Conservation (phyloP, 1,140 invertebrate genomes). For the Bradysia coprophila region DNA sequence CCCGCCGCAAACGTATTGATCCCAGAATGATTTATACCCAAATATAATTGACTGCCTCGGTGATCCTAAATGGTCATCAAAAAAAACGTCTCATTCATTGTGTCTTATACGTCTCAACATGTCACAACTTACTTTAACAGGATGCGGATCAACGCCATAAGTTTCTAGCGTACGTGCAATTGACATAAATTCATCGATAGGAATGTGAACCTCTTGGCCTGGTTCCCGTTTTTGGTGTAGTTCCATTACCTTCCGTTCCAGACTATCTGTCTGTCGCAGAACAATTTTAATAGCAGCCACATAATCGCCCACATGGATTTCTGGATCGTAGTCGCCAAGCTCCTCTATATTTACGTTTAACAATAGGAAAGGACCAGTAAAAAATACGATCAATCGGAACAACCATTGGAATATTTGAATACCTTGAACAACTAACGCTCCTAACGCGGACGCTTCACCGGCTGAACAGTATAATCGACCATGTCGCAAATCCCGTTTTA, state of each 20-base stretch:
- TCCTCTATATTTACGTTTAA: constrained; percentile 54
- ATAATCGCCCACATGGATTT: constrained; percentile 77
- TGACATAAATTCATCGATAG: constrained; percentile 19
- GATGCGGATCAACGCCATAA: constrained; percentile 94
- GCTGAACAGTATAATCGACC: constrained; percentile 82
- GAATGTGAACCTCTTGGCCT: constrained; percentile 13
- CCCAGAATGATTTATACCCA: constrained; percentile 88
- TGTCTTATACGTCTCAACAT: constrained; percentile 88
- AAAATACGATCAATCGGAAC: background rate
- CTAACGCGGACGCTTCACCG: constrained; percentile 73
- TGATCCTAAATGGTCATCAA: constrained; percentile 48
- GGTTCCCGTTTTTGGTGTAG: constrained; percentile 54
- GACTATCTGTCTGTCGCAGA: constrained; percentile 73
- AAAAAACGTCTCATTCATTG: constrained; percentile 57
- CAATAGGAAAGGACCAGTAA: constrained; percentile 8
- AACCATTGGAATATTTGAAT: constrained; percentile 6
- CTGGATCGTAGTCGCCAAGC: constrained; percentile 83
- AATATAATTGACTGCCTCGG: constrained; percentile 71
- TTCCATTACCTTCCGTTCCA: constrained; percentile 81
- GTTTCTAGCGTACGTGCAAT: constrained; percentile 74
- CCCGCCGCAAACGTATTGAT: constrained; percentile 90
- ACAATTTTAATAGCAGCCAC: constrained; percentile 79
- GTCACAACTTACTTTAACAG: constrained; percentile 83
- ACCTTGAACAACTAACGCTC: constrained; percentile 89
- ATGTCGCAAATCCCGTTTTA: constrained; percentile 86